Percentiles rank a stretch among this genome's conserved stretches.
Evolutionary conservation across 2,113 vertebrate species (phyloP).

Genomic region (Haemorhous mexicanus): DNA sequence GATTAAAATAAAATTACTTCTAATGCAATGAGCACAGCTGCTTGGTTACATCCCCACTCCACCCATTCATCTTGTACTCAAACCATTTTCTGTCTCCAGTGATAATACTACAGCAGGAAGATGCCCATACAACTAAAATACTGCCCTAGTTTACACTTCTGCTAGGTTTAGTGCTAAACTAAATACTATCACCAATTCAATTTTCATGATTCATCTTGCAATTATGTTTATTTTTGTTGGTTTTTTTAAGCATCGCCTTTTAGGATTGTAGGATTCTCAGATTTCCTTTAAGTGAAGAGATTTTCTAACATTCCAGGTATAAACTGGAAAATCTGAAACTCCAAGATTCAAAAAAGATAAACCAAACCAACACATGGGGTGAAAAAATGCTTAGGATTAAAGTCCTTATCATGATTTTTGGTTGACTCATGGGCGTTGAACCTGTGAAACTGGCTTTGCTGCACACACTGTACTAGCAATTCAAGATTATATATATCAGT

Average conservation of each 20-base stretch:
- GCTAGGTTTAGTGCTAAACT: neutral
- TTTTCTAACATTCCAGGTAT: neutral
- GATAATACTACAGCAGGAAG: neutral
- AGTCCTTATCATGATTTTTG: neutral
- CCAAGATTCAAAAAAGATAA: neutral
- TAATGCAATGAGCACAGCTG: neutral
- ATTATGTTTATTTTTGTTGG: neutral
- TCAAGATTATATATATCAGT: neutral
- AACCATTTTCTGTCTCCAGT: neutral
- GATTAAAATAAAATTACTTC: conserved; percentile 35
- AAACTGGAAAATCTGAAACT: neutral
- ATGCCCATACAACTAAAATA: neutral
- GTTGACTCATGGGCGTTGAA: neutral
- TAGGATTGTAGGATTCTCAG: neutral
- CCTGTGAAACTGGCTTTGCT: neutral
- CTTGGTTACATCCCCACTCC: neutral
- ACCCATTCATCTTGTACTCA: neutral
- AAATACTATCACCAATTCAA: neutral
- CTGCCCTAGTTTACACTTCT: neutral
- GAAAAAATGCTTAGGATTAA: neutral
- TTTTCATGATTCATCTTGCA: neutral
- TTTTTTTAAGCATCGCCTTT: neutral
- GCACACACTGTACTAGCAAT: neutral
- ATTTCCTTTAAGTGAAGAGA: neutral
- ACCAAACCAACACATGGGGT: neutral